Conservation (phyloP, 2,888 invertebrate species). For the Epirrita christyi region DNA sequence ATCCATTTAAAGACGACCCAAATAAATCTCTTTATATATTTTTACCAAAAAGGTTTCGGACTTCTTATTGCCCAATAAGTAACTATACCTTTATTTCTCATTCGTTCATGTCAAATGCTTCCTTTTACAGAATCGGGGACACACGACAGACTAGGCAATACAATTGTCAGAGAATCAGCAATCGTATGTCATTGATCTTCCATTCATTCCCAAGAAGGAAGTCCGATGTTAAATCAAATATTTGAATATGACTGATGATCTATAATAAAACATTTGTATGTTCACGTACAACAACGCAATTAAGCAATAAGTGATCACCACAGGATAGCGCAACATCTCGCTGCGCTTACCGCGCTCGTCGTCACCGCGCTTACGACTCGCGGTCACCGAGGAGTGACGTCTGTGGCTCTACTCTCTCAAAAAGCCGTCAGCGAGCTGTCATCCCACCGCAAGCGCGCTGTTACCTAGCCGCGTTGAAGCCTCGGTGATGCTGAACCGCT, state of each 20-base stretch:
- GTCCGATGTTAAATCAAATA: conserved; percentile 4
- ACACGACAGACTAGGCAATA: conserved; percentile 18
- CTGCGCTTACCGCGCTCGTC: too few relatives aligned
- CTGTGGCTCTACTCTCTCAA: too few relatives aligned
- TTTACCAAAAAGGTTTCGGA: conserved; percentile 9
- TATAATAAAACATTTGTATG: background rate
- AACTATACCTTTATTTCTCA: conserved; percentile 6
- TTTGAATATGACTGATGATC: conserved; percentile 1
- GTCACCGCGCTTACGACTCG: too few relatives aligned
- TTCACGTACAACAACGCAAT: too few relatives aligned
- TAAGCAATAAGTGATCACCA: too few relatives aligned
- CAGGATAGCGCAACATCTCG: too few relatives aligned
- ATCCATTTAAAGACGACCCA: conserved; percentile 10
- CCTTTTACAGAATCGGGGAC: conserved; percentile 16
- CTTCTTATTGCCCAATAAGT: conserved; percentile 17
- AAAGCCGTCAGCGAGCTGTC: too few relatives aligned
- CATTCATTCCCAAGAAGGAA: background rate
- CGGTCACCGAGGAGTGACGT: too few relatives aligned
- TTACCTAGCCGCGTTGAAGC: too few relatives aligned
- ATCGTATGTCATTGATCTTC: conserved; percentile 11
- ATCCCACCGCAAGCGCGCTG: too few relatives aligned
- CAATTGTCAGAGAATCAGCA: conserved; percentile 12
- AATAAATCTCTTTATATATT: conserved; percentile 18
- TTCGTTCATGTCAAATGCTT: conserved; percentile 15
- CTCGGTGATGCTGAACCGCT: too few relatives aligned